Conservation (phyloP, 2,113 vertebrate species). For the Picathartes gymnocephalus region DNA sequence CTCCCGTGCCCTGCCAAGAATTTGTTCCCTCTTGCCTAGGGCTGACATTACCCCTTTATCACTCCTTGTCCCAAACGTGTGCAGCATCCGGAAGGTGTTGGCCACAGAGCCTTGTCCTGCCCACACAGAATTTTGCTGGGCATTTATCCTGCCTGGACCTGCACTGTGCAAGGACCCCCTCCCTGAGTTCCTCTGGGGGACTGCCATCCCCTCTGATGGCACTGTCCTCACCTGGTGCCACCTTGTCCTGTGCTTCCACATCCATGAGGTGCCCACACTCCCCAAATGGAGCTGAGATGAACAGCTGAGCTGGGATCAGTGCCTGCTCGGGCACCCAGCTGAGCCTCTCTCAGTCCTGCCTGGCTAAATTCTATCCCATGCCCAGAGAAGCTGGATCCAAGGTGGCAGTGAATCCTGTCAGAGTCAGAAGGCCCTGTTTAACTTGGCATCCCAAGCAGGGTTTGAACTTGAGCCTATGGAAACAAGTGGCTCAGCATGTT, state of each 20-base stretch:
- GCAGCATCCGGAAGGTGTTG: not conserved
- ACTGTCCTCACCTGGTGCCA: not conserved
- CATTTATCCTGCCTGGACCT: not conserved
- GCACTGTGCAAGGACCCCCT: not conserved
- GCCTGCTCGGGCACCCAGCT: not conserved
- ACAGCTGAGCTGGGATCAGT: not conserved
- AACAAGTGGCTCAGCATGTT: not conserved
- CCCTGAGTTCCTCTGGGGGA: not conserved
- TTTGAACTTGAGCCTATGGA: not conserved
- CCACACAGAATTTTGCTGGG: fast-evolving
- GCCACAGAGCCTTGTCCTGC: not conserved
- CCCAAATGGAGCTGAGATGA: not conserved
- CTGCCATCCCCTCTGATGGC: not conserved
- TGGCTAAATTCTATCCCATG: fast-evolving
- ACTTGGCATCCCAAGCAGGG: not conserved
- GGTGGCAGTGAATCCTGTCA: not conserved
- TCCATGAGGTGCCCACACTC: not conserved
- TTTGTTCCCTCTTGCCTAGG: not conserved
- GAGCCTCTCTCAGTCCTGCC: not conserved
- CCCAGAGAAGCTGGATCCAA: fast-evolving
- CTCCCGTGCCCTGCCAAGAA: constrained; percentile 5
- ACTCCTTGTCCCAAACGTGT: not conserved
- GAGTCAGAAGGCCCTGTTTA: not conserved
- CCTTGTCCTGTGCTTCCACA: not conserved
- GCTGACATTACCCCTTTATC: not conserved